A percentile compares a stretch with the other conserved stretches of the same genome.
Conservation (phyloP, 2,797 vertebrate species). For the Rhinoraja longicauda region DNA sequence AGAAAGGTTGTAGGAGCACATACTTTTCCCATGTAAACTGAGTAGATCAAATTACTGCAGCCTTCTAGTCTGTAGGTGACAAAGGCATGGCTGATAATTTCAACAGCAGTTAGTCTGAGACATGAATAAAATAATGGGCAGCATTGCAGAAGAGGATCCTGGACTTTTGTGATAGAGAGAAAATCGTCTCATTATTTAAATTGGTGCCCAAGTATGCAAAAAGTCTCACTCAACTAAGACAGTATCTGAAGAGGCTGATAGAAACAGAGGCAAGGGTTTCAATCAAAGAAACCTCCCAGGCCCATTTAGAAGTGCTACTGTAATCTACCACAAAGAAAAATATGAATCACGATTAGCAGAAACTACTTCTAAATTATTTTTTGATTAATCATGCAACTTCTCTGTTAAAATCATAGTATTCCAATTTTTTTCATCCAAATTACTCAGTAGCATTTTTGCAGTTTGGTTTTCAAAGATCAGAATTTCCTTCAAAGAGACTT, state of each 20-base stretch:
- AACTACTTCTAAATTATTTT: not conserved
- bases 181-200: not conserved
- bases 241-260: not conserved
- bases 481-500: not conserved
- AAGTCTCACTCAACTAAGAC: not conserved
- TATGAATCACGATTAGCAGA: not conserved
- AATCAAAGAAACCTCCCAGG: not conserved
- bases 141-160: not conserved
- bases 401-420: not conserved
- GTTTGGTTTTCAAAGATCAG: not conserved
- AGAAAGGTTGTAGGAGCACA: not conserved
- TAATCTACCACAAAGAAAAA: not conserved
- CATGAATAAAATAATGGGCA: not conserved
- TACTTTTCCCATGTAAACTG: not conserved
- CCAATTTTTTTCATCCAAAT: not conserved
- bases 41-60: not conserved
- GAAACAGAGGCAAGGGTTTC: not conserved
- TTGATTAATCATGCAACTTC: not conserved
- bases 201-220: not conserved
- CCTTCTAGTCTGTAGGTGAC: not conserved
- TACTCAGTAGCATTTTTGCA: not conserved
- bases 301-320: not conserved
- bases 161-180: not conserved
- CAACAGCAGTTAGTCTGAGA: not conserved
- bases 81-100: not conserved